Evolutionary conservation across 2,113 vertebrate genomes (phyloP), one percentile per base, ranked within the genome.

Genomic region (Agelaius tricolor): DNA sequence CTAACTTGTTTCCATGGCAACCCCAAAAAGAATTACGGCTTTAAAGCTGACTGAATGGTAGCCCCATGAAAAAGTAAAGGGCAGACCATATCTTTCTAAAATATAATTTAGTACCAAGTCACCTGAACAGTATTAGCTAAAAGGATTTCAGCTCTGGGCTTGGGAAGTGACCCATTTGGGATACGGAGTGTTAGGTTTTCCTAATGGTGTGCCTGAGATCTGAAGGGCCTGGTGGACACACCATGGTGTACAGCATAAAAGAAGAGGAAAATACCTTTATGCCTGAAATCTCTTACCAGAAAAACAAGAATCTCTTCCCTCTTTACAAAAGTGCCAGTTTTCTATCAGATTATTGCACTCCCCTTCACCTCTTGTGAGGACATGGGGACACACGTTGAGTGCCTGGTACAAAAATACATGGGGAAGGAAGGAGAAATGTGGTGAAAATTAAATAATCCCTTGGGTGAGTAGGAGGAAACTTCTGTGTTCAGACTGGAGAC

Each of bases 81-180:
- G 92, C 94, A 97, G 84, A 63, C 86, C 90, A 79, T 96, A 97
- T 95, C 95, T 96, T 95, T 90, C 96, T 93, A 73, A 97, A 97
- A 96, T 96, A 96, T 97, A 97, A 97, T 96, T 97, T 96, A 97
- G 96, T 87, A 94, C 76, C 93, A 95, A 95, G 96, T 96, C 97
- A 95, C 94, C 96, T 93, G 95, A 97, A 96, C 90, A 83, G 95
- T 58, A 96, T 97, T 96, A 95, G 96, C 97, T 97, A 96, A 97
- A 97, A 96, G 95, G 95, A 96, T 96, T 96, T 96, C 87, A 63
- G 92, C 95, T 73, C 57, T 67, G 73, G 94, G 78, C 94, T 94
- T 89, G 94, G 96, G 95, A 96, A 96, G 96, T 61, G 88, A 95
- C 94, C 94, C 96, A 84, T 95, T 87, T 96, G 96, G 94, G 96